These are phyloP conservation scores for Gasterosteus nipponicus DNA, from an alignment of 2,113 vertebrate genomes.

Conservation along the genomic window DNA sequence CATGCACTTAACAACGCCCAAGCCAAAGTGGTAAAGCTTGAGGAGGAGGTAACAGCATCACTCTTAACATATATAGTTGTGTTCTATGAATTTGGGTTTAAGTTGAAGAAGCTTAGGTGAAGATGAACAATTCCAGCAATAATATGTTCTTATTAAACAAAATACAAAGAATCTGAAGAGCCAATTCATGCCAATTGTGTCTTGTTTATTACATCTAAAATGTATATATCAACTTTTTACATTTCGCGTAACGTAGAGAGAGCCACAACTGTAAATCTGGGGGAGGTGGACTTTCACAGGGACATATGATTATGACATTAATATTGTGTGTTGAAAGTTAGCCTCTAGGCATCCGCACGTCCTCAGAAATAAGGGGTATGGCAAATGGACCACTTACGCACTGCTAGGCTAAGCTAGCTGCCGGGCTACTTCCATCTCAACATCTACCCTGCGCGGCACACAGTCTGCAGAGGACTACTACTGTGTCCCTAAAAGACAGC, in stretches of 20 bases:
- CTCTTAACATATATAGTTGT: not conserved
- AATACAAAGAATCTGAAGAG: not conserved
- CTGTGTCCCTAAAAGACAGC: too few species aligned
- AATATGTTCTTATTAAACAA: not conserved
- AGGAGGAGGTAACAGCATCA: slow-evolving; percentile 90
- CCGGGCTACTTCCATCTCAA: too few species aligned
- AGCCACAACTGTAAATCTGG: not conserved
- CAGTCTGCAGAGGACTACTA: too few species aligned
- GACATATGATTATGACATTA: not conserved
- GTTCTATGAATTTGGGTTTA: too few species aligned
- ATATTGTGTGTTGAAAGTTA: too few species aligned
- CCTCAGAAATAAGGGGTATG: too few species aligned
- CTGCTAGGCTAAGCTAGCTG: too few species aligned
- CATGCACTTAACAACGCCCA: slow-evolving; percentile 97
- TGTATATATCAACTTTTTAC: not conserved
- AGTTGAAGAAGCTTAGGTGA: not conserved
- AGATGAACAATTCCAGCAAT: not conserved
- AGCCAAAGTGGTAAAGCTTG: slow-evolving; percentile 97
- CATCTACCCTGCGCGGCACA: too few species aligned
- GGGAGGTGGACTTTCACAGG: not conserved
- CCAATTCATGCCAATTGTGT: not conserved
- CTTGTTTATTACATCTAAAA: not conserved
- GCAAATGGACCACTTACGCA: too few species aligned
- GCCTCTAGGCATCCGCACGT: too few species aligned
- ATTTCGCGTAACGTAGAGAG: not conserved